Evolutionary conservation across 1,140 invertebrate genomes (phyloP).

Genomic region (Drosophila murphyi): DNA sequence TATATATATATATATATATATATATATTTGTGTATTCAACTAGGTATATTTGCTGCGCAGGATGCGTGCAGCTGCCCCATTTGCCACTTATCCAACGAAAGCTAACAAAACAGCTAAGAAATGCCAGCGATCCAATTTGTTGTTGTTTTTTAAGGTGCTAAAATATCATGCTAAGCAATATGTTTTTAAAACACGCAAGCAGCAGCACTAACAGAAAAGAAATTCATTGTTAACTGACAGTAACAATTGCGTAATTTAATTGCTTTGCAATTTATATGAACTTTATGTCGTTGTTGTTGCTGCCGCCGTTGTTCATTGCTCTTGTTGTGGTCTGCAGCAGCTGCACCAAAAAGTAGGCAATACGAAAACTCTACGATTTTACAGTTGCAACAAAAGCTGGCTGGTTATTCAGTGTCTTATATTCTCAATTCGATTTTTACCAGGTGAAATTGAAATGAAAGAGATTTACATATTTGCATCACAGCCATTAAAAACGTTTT

Average conservation of each 20-base stretch:
- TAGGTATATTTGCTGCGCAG: slow-evolving; percentile 12
- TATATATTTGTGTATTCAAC: slow-evolving; percentile 22
- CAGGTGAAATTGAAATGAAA: background rate
- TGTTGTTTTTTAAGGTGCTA: slow-evolving; percentile 57
- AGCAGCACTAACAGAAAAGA: slow-evolving; percentile 16
- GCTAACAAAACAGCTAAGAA: slow-evolving; percentile 25
- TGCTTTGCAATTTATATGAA: slow-evolving; percentile 63
- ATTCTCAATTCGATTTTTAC: too few relatives aligned
- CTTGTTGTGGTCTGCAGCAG: slow-evolving; percentile 32
- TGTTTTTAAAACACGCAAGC: slow-evolving; percentile 67
- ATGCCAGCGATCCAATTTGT: slow-evolving; percentile 26
- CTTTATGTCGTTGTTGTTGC: slow-evolving; percentile 18
- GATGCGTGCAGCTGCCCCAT: slow-evolving; percentile 72
- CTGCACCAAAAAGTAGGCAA: slow-evolving; percentile 55
- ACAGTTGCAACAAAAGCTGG: background rate
- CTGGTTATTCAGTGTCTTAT: too few relatives aligned
- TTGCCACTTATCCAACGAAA: slow-evolving; percentile 42
- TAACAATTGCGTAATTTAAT: slow-evolving; percentile 56
- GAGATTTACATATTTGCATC: background rate
- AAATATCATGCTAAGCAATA: slow-evolving; percentile 64
- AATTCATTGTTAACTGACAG: slow-evolving; percentile 28
- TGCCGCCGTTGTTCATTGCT: slow-evolving; percentile 22
- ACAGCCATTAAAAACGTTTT: too few relatives aligned
- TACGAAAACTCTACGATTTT: slow-evolving; percentile 20
- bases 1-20: background rate